Evolutionary conservation across 1,140 invertebrate species (phyloP), one percentile per base, ranked within the genome.

Genomic region (Manduca sexta): DNA sequence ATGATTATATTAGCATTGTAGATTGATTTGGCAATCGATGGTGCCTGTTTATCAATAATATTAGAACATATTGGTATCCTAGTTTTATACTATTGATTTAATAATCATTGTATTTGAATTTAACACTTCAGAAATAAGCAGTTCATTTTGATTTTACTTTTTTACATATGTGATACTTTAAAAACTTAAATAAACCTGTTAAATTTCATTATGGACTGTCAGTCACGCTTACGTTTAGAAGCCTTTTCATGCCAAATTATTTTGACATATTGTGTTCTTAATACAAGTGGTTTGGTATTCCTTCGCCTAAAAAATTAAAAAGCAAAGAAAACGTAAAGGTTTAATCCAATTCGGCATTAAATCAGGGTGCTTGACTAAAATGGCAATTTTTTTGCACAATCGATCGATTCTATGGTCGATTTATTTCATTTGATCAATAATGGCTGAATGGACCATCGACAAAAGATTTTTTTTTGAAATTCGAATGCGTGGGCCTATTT

Each of bases 341-440:
- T 10, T 11, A 52, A 38, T 46, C 14, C 34, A 34, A 46, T 45
- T 41, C 13, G 14, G 29, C 11, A 18, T 26, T 38, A 26, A 21
- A 10, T 43, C 44, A 47, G 31, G 39, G 29, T 42, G 31, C 39
- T 43, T 42, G 13, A 38, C 14, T 38, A 15, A 31, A 45, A 12
- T 45, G 11, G 12, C 35, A 39, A 57, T 42, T 42, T 35, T 18
- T 49, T 55, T 35, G 37, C 34, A 52, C 31, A 39, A 39, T 41
- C 50, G 44, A 60, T 52, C 35, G 18, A 46, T 46, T 52, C 43
- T 16, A 56, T 34, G 46, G 39, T 41, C 45, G 45, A 60, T 60
- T 48, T 8, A 18, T 13, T 15, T 29, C 15, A 11, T 37, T 33
- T 29, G 42, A 37, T 38, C 40, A 15, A 10, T 16, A 34, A 14